Conservation (phyloP, 2,888 invertebrate genomes). For the Cenopis cana region DNA sequence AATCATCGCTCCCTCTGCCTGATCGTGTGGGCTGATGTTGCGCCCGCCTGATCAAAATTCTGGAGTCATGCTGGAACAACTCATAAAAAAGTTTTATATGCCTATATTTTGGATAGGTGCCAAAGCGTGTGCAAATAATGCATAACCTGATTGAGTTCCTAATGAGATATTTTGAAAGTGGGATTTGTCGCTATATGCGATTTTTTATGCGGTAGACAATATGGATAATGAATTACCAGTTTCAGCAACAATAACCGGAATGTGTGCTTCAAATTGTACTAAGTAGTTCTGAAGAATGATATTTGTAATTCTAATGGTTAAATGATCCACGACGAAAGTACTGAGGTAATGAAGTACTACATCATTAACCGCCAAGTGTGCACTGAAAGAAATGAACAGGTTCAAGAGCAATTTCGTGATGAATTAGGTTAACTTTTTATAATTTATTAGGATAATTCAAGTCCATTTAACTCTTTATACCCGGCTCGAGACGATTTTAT, state of each 20-base stretch:
- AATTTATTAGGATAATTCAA: too few relatives aligned
- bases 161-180: background rate
- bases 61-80: too few relatives aligned
- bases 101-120: too few relatives aligned
- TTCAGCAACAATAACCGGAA: slow-evolving; percentile 57
- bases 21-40: too few relatives aligned
- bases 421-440: too few relatives aligned
- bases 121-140: too few relatives aligned
- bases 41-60: too few relatives aligned
- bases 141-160: too few relatives aligned
- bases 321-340: slow-evolving; percentile 58
- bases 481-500: too few relatives aligned
- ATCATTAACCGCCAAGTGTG: slow-evolving; percentile 48
- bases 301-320: slow-evolving; percentile 49
- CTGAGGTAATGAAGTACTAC: slow-evolving; percentile 54
- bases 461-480: too few relatives aligned
- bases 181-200: background rate
- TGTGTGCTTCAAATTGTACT: slow-evolving; percentile 53
- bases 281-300: slow-evolving; percentile 50
- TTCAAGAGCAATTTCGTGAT: background rate
- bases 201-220: background rate
- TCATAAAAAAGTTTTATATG: too few relatives aligned
- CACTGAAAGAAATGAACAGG: slow-evolving; percentile 49
- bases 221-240: slow-evolving; percentile 52
- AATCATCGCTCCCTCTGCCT: too few relatives aligned